Base-by-base conservation (phyloP, 2,888 invertebrate genomes). In the Ormyrus thymus region DNA sequence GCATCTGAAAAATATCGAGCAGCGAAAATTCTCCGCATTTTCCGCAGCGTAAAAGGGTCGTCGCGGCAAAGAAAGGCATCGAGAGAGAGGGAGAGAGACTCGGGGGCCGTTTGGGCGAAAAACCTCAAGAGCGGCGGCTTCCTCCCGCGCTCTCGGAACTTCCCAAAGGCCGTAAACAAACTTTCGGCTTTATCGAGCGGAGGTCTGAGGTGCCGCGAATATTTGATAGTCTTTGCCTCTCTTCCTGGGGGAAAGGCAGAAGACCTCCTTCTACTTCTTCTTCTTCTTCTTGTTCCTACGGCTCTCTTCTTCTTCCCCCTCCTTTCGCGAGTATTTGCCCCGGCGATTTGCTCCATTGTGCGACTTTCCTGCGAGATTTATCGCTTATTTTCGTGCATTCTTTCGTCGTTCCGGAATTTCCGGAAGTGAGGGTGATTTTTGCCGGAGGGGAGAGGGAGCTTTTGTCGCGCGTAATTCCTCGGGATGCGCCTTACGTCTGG, bases 111-210 rank as follows among this genome's bases (percentile, higher is more conserved):
- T 11, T 50, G 13, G 58, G 65, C 64, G 71, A 74, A 71, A 77
- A 76, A 76, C 74, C 59, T 74, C 65, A 69, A 74, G 69, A 58
- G 58, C 6, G 58, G 61, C 59, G 50, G 50, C 43, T 43, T 61
- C 61, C n/a, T 10, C 43, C 15, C 15, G 13, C 50, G 7, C 64
- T 15, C 68, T 61, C 10, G 69, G 51, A 74, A 69, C 74, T 73
- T 73, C 46, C 11, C 84, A 85, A 84, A 82, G 84, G 83, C 81
- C 86, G 85, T 88, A 87, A 88, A 86, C 88, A 88, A 88, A 88
- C 87, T 88, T 88, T 86, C 84, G 83, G 85, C 86, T 87, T 88
- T 87, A 86, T 88, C 86, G 87, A 87, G 87, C 85, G 84, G 83
- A 48, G 50, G 83, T 73, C 73, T 29, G 84, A 85, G 85, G 77